Evolutionary conservation across 2,797 vertebrate genomes (phyloP).

Genomic region (Loris lydekkerianus): DNA sequence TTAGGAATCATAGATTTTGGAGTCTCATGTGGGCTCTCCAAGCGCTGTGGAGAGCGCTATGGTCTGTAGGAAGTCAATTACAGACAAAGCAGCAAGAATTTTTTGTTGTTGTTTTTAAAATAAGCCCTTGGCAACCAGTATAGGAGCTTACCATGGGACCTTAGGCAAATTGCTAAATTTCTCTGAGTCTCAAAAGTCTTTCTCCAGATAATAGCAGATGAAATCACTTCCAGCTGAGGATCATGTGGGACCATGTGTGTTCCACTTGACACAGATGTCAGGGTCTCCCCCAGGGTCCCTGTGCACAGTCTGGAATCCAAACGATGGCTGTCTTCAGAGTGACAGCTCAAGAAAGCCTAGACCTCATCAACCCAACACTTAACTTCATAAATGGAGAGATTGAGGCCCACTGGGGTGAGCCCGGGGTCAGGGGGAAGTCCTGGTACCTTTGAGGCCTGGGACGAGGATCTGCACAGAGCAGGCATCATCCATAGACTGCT

Average conservation of each 20-base stretch:
- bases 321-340: accelerated
- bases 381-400: neutral
- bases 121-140: accelerated
- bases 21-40: neutral
- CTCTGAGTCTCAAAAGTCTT: neutral
- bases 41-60: accelerated
- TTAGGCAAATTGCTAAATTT: no score
- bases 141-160: accelerated
- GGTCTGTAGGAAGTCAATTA: no score
- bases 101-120: neutral
- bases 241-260: accelerated
- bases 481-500: slow-evolving; percentile 94
- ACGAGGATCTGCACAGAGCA: slow-evolving; percentile 98
- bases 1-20: no score
- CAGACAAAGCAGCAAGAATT: neutral
- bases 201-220: no score
- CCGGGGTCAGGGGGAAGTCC: no score
- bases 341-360: accelerated
- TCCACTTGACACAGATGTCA: no score
- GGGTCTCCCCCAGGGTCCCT: no score
- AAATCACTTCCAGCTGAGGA: accelerated
- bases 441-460: slow-evolving; percentile 97
- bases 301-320: neutral
- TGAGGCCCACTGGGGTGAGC: accelerated
- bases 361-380: accelerated